Conservation (phyloP, 1,140 invertebrate species). For the Drosophila neocordata region DNA sequence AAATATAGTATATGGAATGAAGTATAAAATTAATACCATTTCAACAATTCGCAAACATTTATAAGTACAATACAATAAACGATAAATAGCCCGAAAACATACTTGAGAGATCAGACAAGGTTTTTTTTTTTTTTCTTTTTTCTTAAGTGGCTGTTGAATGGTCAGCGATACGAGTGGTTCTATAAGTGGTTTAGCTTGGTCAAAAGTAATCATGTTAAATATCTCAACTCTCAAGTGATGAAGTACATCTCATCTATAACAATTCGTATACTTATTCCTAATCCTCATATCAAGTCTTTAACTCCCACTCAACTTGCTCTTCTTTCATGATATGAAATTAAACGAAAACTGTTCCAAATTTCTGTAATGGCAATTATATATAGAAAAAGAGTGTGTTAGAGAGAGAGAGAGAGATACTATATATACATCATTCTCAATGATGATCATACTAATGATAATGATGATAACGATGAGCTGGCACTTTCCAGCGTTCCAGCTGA, state of each 20-base stretch:
- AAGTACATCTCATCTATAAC: neutral
- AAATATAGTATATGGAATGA: constrained; percentile 27
- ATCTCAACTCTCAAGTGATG: constrained; percentile 1
- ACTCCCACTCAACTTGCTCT: neutral
- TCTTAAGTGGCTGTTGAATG: constrained; percentile 50
- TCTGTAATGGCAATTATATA: constrained; percentile 39
- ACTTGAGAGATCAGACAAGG: constrained; percentile 36
- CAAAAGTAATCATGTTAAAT: constrained; percentile 7
- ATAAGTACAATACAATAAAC: constrained; percentile 1
- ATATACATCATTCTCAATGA: neutral
- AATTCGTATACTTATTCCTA: neutral
- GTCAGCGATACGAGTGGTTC: constrained; percentile 42
- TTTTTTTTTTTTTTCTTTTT: no score
- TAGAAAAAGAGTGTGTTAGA: neutral
- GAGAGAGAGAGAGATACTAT: no score
- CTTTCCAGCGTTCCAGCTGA: constrained; percentile 65
- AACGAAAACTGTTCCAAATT: constrained; percentile 48
- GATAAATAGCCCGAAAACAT: constrained; percentile 18
- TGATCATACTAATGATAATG: constrained; percentile 19
- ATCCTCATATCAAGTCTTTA: neutral
- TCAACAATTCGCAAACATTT: neutral
- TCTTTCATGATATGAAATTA: constrained; percentile 30
- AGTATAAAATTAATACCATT: neutral
- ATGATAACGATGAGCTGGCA: constrained; percentile 57
- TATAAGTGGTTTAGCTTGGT: constrained; percentile 10